phyloP scores from a whole-genome alignment of 2,888 invertebrate genomes.

The Lissonota sp. region DNA sequence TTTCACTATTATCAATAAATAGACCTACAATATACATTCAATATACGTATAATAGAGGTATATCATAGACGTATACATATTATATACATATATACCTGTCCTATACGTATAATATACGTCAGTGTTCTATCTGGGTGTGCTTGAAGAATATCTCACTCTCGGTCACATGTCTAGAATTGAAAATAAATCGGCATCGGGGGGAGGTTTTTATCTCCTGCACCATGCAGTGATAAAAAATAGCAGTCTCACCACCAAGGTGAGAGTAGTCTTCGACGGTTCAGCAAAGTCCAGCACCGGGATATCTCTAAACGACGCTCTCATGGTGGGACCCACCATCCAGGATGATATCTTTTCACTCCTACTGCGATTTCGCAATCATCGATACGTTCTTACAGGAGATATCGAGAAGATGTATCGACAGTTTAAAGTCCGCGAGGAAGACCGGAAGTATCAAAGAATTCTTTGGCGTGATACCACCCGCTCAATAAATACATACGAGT shows the following conservation, averaged over 20 bases:
- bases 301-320: constrained; percentile 70
- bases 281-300: constrained; percentile 43
- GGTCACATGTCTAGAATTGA: neutral
- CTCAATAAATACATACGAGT: constrained; percentile 8
- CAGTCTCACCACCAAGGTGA: constrained; percentile 66
- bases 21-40: too few species aligned
- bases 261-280: constrained; percentile 68
- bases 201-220: constrained; percentile 44
- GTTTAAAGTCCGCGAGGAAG: constrained; percentile 56
- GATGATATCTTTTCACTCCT: constrained; percentile 68
- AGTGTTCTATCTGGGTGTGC: too few species aligned
- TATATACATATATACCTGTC: too few species aligned
- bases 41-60: too few species aligned
- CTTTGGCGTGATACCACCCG: constrained; percentile 62
- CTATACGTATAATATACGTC: too few species aligned
- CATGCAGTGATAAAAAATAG: constrained; percentile 61
- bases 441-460: constrained; percentile 61
- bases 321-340: constrained; percentile 70
- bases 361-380: constrained; percentile 67
- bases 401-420: constrained; percentile 74
- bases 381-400: constrained; percentile 70
- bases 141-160: neutral
- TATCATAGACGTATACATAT: too few species aligned
- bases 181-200: neutral
- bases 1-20: too few species aligned